A percentile compares a stretch with the other conserved stretches of the same genome.
Conservation (phyloP, 2,797 vertebrate species). For the Chaetophractus vellerosus region DNA sequence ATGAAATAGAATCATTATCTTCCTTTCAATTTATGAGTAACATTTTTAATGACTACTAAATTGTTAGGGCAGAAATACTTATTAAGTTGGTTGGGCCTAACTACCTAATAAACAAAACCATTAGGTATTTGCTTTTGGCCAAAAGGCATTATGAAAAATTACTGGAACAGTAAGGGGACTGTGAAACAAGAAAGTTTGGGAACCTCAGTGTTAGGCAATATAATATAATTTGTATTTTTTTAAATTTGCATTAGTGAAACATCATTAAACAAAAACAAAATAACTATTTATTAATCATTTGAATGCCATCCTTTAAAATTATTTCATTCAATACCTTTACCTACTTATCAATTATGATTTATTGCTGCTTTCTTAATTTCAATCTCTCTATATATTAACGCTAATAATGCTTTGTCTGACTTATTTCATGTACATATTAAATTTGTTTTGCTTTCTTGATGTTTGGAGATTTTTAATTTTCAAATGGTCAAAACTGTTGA, state of each 20-base stretch:
- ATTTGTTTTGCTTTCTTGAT: neutral
- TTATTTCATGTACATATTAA: slow-evolving; percentile 28
- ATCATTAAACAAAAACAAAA: neutral
- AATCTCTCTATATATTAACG: neutral
- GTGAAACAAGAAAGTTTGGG: neutral
- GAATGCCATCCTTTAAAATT: slow-evolving; percentile 4
- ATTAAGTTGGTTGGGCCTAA: neutral
- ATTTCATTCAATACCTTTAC: neutral
- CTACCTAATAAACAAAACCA: slow-evolving; percentile 38
- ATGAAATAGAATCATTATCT: neutral
- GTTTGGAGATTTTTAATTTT: slow-evolving; percentile 7
- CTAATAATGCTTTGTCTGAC: neutral
- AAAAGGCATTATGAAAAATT: neutral
- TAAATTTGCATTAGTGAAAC: slow-evolving; percentile 10
- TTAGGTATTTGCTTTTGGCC: neutral
- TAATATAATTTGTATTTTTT: neutral
- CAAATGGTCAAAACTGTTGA: neutral
- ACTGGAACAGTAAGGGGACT: neutral
- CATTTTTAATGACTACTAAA: neutral
- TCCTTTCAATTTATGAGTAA: neutral
- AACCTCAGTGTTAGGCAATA: neutral
- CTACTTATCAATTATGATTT: neutral
- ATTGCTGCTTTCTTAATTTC: neutral
- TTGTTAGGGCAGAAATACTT: neutral
- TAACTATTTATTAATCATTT: neutral